phyloP scores from a whole-genome alignment of 2,888 invertebrate genomes.

The Elysia crispata region DNA sequence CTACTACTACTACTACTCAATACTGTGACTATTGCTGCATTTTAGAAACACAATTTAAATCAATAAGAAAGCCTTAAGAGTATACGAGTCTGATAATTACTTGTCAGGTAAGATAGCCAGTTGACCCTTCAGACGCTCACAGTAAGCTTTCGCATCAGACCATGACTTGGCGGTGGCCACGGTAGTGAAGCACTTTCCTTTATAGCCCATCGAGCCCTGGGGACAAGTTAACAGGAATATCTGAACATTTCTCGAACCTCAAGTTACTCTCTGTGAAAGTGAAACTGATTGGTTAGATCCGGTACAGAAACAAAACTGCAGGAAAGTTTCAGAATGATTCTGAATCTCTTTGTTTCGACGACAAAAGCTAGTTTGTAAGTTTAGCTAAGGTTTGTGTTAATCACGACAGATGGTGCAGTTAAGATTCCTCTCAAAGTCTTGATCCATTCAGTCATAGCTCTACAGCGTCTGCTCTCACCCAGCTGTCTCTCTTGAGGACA shows the following conservation, averaged over 20 bases:
- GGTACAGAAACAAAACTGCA: no score
- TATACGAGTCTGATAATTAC: background rate
- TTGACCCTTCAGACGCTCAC: slow-evolving; percentile 57
- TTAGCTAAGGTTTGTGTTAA: no score
- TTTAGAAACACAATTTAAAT: background rate
- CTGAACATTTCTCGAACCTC: background rate
- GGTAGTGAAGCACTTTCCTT: slow-evolving; percentile 57
- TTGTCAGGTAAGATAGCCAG: slow-evolving; percentile 56
- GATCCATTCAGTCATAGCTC: no score
- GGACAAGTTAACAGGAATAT: slow-evolving; percentile 5
- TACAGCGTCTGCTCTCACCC: no score
- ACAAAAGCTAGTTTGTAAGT: no score
- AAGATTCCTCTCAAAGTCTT: no score
- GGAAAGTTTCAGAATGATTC: no score
- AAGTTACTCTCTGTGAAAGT: no score
- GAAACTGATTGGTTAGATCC: no score
- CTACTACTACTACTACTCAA: background rate
- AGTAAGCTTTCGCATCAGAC: slow-evolving; percentile 59
- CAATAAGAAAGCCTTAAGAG: background rate
- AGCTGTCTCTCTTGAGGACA: no score
- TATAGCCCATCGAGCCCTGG: slow-evolving; percentile 60
- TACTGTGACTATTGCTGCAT: background rate
- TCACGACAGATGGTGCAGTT: no score
- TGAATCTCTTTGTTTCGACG: no score
- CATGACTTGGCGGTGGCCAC: slow-evolving; percentile 53